Evolutionary conservation across 2,113 vertebrate species (phyloP), one percentile per base, ranked within the genome.

Genomic region (Pagrus major): DNA sequence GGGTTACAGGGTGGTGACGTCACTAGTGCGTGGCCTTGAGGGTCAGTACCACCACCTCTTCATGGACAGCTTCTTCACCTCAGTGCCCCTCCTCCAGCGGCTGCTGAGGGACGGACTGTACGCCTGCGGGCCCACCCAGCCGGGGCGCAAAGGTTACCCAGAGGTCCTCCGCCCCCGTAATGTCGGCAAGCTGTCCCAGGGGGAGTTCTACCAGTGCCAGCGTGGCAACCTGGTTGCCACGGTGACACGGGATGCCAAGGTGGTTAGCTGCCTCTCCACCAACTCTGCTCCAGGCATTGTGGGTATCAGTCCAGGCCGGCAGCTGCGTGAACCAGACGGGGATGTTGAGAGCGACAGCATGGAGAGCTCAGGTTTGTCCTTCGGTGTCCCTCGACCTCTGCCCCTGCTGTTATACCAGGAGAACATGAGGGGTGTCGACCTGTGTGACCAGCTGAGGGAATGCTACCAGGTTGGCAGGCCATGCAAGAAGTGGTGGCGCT

Each of bases 401-500:
- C 95, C 95, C 21, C 41, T 96, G 88, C 90, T 96, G 64, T 41
- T 95, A 72, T 96, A 96, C 86, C 95, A 96, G 87, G 94, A 96
- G 91, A 95, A 95, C 90, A 96, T 95, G 95, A 92, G 91, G 47
- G 95, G 95, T 1, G 95, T 96, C 37, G 94, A 96, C 82, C 88
- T 95, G 63, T 95, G 93, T 0, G 95, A 96, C 92, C 95, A 95
- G 92, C 93, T 95, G 71, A 92, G 95, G 59, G 95, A 95, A 42
- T 95, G 95, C 92, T 96, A 96, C 89, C 94, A 95, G 85, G 95
- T 96, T 1, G 95, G 95, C 46, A 83, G 95, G 74, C 94, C 95
- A 0, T 95, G 94, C 46, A 96, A 95, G 83, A 95, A 95, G 88
- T 96, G 95, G 95, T 96, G 95, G 95, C 94, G 95, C 87, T 96